phyloP scores from a whole-genome alignment of 1,140 invertebrate genomes.

The Papilio helenus region DNA sequence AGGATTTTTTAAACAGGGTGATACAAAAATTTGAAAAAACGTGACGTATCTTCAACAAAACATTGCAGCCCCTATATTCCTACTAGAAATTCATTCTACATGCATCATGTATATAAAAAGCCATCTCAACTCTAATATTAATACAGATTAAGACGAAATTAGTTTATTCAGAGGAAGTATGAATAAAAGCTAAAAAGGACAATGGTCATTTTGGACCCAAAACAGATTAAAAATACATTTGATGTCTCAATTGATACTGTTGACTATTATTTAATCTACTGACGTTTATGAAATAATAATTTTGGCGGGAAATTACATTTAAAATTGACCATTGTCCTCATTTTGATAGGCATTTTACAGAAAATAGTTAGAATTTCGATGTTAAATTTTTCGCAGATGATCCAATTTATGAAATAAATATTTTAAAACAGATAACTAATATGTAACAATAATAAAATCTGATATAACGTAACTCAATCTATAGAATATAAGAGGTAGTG shows the following conservation, averaged over 20 bases:
- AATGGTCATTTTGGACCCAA: conserved; percentile 56
- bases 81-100: conserved; percentile 71
- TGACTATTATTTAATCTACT: conserved; percentile 28
- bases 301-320: conserved; percentile 26
- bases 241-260: conserved; percentile 11
- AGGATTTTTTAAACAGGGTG: conserved; percentile 41
- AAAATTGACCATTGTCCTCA: conserved; percentile 56
- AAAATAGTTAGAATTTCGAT: conserved; percentile 59
- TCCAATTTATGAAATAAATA: conserved; percentile 68
- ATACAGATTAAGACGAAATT: conserved; percentile 12
- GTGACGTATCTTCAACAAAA: conserved; percentile 38
- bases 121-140: conserved; percentile 58
- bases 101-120: conserved; percentile 76
- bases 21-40: conserved; percentile 38
- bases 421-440: conserved; percentile 30
- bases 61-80: conserved; percentile 58
- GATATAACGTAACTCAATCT: conserved; percentile 59
- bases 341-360: conserved; percentile 42
- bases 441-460: conserved; percentile 69
- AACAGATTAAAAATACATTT: conserved; percentile 46
- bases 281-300: conserved; percentile 16
- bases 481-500: conserved; percentile 50
- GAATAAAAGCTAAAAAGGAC: conserved; percentile 56
- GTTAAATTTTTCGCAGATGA: conserved; percentile 58
- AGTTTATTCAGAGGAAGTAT: conserved; percentile 8